phyloP scores from a whole-genome alignment of 1,140 invertebrate species.

The Octopus sinensis region DNA sequence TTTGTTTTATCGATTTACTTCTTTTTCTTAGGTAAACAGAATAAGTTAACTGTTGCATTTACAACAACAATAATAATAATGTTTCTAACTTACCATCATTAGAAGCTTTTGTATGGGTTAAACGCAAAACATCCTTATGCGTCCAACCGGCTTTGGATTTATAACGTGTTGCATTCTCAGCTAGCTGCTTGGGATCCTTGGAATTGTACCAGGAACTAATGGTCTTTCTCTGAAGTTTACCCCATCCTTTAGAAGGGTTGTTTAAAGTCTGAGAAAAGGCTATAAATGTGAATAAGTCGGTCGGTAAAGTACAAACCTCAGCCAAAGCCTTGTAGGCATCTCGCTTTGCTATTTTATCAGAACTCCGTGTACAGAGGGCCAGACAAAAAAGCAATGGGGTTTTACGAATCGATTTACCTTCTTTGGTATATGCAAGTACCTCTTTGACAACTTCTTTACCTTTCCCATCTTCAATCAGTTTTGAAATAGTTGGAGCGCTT shows the following conservation, averaged over 20 bases:
- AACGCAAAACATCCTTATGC: slow-evolving; percentile 67
- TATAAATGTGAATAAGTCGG: slow-evolving; percentile 65
- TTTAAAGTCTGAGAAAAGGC: slow-evolving; percentile 62
- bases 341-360: slow-evolving; percentile 52
- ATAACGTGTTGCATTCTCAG: slow-evolving; percentile 64
- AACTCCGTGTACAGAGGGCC: slow-evolving; percentile 61
- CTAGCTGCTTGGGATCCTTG: slow-evolving; percentile 63
- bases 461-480: slow-evolving; percentile 28
- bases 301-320: slow-evolving; percentile 61
- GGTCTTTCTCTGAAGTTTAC: slow-evolving; percentile 63
- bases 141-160: slow-evolving; percentile 66
- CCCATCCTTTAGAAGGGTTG: slow-evolving; percentile 60
- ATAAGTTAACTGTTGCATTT: no score
- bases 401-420: slow-evolving; percentile 42
- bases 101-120: slow-evolving; percentile 63
- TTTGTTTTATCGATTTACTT: no score
- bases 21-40: no score
- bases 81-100: slow-evolving; percentile 56
- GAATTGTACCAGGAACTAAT: slow-evolving; percentile 65
- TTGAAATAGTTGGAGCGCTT: slow-evolving; percentile 19
- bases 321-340: slow-evolving; percentile 61
- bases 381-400: slow-evolving; percentile 64
- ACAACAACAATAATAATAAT: not conserved
- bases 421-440: slow-evolving; percentile 28
- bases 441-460: slow-evolving; percentile 35